Base-by-base conservation (phyloP, 2,113 vertebrate species). In the Corydoras sp. region DNA sequence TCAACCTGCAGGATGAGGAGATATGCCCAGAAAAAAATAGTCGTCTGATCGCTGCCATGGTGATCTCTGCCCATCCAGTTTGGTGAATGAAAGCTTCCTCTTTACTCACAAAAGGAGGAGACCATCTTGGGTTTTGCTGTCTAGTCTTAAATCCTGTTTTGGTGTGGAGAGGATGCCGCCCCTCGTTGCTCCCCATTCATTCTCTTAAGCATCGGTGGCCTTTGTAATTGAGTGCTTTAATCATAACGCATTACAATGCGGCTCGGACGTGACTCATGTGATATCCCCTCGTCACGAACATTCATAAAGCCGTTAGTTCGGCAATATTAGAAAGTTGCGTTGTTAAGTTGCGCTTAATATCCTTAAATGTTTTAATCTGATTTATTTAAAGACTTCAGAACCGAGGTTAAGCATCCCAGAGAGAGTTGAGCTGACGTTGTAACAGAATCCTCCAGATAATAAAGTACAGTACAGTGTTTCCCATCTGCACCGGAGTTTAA, bases 141-240 rank as follows among this genome's bases (percentile, higher is more conserved):
- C 62, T 80, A 74, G 74, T 77, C 64, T 76, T 24, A 11, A 74
- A 78, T 78, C 77, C 72, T 75, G 77, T 72, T 75, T 75, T 75
- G 61, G 55, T 54, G 73, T 69, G 69, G 3, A 49, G 49, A 65
- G 64, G 65, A 63, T 74, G 69, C 51, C 53, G 72, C 61, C 65
- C 18, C 50, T 18, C 67, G 49, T 48, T 29, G 53, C 18, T 32
- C 43, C 35, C 58, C 2, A 53, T 10, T 53, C 1, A 10, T 59
- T 64, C 60, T 75, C 68, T 74, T 48, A 59, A 50, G 67, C 56
- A 71, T 49, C 15, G 43, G 29, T 53, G 29, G 68, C 69, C 35
- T 66, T 74, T 69, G 63, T 71, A 58, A 65, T 73, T 56, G 63
- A 63, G 63, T 71, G 31, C 15, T 66, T 51, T n/a, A 60, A 65